phyloP scores from a whole-genome alignment of 2,888 invertebrate species.

The Eristalis arbustorum region DNA sequence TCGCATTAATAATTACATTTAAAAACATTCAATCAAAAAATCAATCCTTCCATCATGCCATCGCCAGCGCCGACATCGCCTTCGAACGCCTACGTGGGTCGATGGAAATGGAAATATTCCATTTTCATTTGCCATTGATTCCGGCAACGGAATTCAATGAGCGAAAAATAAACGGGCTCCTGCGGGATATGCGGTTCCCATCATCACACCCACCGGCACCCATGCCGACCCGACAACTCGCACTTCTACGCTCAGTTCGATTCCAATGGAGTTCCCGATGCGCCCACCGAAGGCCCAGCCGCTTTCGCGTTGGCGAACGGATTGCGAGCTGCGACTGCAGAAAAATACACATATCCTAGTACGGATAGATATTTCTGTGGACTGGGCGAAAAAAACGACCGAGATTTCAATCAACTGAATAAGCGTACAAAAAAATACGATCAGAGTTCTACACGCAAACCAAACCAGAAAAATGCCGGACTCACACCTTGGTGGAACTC shows the following conservation, averaged over 20 bases:
- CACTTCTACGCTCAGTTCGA: slow-evolving; percentile 6
- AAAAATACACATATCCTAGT: slow-evolving; percentile 4
- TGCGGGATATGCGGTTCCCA: slow-evolving; percentile 13
- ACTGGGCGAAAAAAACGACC: not conserved
- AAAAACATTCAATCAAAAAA: slow-evolving; percentile 65
- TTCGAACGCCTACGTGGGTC: not conserved
- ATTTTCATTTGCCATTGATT: slow-evolving; percentile 57
- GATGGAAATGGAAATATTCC: slow-evolving; percentile 42
- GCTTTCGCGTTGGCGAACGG: not conserved
- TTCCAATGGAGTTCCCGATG: slow-evolving; percentile 14
- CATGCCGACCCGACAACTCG: not conserved
- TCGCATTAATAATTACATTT: slow-evolving; percentile 64
- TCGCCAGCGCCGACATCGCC: not conserved
- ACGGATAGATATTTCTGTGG: not conserved
- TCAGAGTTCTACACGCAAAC: slow-evolving; percentile 35
- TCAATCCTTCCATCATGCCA: slow-evolving; percentile 32
- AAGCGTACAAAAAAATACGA: slow-evolving; percentile 1
- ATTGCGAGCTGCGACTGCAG: slow-evolving; percentile 2
- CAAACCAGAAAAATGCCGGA: slow-evolving; percentile 34
- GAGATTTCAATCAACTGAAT: slow-evolving; percentile 39
- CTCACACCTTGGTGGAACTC: slow-evolving; percentile 1
- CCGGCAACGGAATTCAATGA: slow-evolving; percentile 36
- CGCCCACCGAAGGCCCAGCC: too few relatives aligned
- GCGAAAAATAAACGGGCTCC: slow-evolving; percentile 41
- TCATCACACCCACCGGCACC: not conserved